Evolutionary conservation across 2,113 vertebrate genomes (phyloP), one percentile per base, ranked within the genome.

Genomic region (Melanerpes aurifrons): DNA sequence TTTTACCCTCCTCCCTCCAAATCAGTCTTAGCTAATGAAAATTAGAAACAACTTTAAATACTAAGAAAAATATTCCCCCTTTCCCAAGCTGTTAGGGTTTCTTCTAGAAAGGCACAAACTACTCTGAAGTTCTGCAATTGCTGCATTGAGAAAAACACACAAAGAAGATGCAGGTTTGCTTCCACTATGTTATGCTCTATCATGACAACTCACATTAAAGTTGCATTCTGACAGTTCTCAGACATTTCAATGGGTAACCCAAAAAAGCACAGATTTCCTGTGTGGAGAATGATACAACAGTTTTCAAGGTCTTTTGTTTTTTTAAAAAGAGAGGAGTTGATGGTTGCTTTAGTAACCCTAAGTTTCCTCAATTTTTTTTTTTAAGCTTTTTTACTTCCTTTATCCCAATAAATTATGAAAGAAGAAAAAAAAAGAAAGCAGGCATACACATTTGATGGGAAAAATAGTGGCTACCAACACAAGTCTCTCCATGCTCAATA

Each of bases 1-100:
- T 29, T 50, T 83, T 59, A 40, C 17, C 0, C 10, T 1, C 9
- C 0, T 6, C 32, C 37, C 2, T 40, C 40, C 31, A 69, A 50
- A 50, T 80, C 35, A 56, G 26, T 28, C 59, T 62, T 50, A 77
- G 15, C 17, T 74, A 77, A 74, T 22, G 29, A 83, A 86, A 82
- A 61, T 53, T 26, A 40, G 40, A 64, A 7, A 67, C 12, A 77
- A 63, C 7, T 19, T 54, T 31, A 53, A 58, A 11, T 25, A 79
- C 48, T 59, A 73, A 69, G 67, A 80, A 92, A 80, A 82, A 56
- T 24, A 82, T 16, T 82, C 56, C 14, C n/a, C 5, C 54, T 74
- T 82, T 80, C 29, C 29, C 15, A 57, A 69, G 67, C 9, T 58
- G 24, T 70, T 81, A 40, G 9, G 77, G 29, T 4, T 79, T 43